phyloP scores from a whole-genome alignment of 1,140 invertebrate genomes.

The Caenorhabditis brenneri region DNA sequence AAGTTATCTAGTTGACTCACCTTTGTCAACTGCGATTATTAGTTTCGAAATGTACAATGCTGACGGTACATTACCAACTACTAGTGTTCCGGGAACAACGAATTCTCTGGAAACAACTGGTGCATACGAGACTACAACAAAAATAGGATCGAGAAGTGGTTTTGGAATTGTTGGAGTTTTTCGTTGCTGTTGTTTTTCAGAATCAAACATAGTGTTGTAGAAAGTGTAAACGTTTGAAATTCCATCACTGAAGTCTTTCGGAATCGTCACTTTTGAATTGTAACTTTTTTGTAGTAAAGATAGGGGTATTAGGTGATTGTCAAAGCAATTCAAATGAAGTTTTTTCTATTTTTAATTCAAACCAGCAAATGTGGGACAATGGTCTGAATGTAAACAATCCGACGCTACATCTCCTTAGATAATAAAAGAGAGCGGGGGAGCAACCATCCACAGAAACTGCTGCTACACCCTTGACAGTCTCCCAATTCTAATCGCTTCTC shows the following conservation, averaged over 20 bases:
- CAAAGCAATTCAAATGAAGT: no score
- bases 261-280: background rate
- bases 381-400: no score
- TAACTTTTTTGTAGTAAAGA: no score
- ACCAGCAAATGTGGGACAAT: no score
- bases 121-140: background rate
- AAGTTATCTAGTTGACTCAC: background rate
- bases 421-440: no score
- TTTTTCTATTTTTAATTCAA: no score
- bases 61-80: background rate
- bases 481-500: no score
- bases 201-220: background rate
- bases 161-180: background rate
- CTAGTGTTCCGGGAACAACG: background rate
- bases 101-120: background rate
- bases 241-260: background rate
- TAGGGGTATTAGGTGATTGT: no score
- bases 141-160: background rate
- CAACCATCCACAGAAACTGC: no score
- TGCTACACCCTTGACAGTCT: no score
- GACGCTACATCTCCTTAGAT: no score
- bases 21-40: background rate
- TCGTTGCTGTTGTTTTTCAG: background rate
- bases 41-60: background rate
- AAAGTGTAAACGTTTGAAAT: background rate